A percentile compares a stretch with the other conserved stretches of the same genome.
Conservation (phyloP, 92 coral and sea anemone species). For the Montipora capitata region DNA sequence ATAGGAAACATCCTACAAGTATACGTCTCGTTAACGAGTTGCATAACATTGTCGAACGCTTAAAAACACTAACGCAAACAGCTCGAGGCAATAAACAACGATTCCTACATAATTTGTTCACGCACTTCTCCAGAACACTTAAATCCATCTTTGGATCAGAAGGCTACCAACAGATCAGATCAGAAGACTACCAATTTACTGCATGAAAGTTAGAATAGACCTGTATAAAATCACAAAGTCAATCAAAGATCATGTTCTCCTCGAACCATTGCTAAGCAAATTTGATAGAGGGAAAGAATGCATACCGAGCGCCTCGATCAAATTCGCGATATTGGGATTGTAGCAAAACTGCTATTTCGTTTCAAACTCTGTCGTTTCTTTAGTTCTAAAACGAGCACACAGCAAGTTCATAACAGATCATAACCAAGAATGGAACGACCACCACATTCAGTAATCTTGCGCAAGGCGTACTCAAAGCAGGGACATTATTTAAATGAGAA, state of each 20-base stretch:
- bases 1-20: background rate
- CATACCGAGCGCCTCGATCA: slow-evolving; percentile 18
- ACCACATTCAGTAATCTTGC: slow-evolving; percentile 9
- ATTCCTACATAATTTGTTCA: background rate
- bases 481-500: slow-evolving; percentile 13
- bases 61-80: background rate
- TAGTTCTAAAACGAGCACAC: background rate
- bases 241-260: slow-evolving; percentile 6
- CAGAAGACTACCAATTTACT: background rate
- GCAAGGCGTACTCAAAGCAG: slow-evolving; percentile 11
- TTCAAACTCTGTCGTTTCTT: background rate
- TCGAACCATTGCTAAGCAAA: slow-evolving; percentile 79
- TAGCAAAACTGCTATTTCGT: background rate
- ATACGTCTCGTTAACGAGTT: background rate
- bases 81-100: slow-evolving; percentile 11
- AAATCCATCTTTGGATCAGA: background rate
- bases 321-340: slow-evolving; percentile 27
- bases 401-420: background rate
- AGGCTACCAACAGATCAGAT: background rate
- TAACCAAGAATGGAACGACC: background rate
- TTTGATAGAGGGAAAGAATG: slow-evolving; percentile 66
- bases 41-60: slow-evolving; percentile 14
- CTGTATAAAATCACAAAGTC: background rate
- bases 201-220: too few species aligned
- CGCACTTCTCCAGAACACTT: background rate